Evolutionary conservation across 2,113 vertebrate genomes (phyloP), one percentile per base, ranked within the genome.

Genomic region (Proterorhinus semilunaris): DNA sequence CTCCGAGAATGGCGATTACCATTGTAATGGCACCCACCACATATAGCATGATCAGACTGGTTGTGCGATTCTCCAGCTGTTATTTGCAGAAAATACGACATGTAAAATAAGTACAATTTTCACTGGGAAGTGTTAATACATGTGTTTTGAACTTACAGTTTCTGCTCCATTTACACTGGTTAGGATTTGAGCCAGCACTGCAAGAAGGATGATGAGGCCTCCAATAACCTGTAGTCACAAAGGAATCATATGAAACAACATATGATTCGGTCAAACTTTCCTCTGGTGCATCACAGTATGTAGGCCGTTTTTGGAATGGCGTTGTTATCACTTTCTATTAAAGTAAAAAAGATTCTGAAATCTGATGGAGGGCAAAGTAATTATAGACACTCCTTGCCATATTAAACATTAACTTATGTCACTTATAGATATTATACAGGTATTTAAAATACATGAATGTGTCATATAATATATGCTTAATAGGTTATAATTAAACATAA

Each of bases 1-100:
- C 88, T 42, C 88, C 88, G 57, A 90, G 59, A 66, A 76, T 51
- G 69, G 82, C 63, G 42, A 87, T 69, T 15, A 70, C 13, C 77
- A 86, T 50, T 47, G 75, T 85, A 13, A 76, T 0, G 10, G 11
- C 0, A 0, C 88, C 88, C 0, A 82, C 0, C 0, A 79, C 0
- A 6, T 87, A 86, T 4, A 86, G 66, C 27, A 6, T 0, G 17
- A 83, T 2, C 43, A 87, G 16, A 27, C 67, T 48, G 1, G 0
- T 0, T 27, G 7, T 21, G 0, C 51, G 74, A 8, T 43, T 57
- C 0, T 68, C 71, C 43, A 83, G 0, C 86, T 85, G 71, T 0
- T 8, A 36, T 36, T 36, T 45, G 42, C 1, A 17, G n/a, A 36
- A 15, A 1, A 54, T 4, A 46, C n/a, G n/a, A 17, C 9, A 45